A percentile compares a stretch with the other conserved stretches of the same genome.
phyloP scores from a whole-genome alignment of 2,888 invertebrate genomes.

The Caenorhabditis sinica region DNA sequence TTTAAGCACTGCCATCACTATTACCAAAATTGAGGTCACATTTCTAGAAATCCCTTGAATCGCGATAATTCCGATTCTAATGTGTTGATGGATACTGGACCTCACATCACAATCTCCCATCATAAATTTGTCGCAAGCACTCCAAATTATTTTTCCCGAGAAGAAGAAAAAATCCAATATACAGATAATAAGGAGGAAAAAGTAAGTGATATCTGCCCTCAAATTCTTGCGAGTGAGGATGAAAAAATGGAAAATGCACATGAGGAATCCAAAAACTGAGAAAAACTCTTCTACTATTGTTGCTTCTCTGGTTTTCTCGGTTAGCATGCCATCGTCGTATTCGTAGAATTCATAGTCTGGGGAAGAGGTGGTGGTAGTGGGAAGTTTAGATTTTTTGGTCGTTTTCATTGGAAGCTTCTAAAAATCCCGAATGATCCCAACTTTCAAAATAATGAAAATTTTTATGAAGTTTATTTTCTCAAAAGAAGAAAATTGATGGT shows the following conservation, averaged over 20 bases:
- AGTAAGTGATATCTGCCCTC: not conserved
- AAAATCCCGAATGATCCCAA: too few species aligned
- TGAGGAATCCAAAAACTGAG: not conserved
- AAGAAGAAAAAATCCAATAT: not conserved
- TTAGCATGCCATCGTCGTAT: not conserved
- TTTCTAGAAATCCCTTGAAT: not conserved
- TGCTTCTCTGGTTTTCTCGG: not conserved
- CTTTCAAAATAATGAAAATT: too few species aligned
- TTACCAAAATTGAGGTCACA: not conserved
- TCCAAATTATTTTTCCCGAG: not conserved
- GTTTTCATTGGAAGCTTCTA: too few species aligned
- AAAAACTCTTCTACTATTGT: not conserved
- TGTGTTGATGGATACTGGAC: not conserved
- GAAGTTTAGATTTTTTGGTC: not conserved
- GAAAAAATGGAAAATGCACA: not conserved
- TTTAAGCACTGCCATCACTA: not conserved
- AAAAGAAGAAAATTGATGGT: too few species aligned
- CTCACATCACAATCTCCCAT: too few species aligned
- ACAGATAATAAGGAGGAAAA: not conserved
- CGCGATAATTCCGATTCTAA: not conserved
- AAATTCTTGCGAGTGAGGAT: not conserved
- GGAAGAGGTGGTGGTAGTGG: not conserved
- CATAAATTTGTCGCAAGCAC: not conserved
- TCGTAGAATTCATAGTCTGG: not conserved
- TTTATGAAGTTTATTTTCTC: too few species aligned